Evolutionary conservation across 2,797 vertebrate genomes (phyloP).

Genomic region (Philypnodon macrostomus): DNA sequence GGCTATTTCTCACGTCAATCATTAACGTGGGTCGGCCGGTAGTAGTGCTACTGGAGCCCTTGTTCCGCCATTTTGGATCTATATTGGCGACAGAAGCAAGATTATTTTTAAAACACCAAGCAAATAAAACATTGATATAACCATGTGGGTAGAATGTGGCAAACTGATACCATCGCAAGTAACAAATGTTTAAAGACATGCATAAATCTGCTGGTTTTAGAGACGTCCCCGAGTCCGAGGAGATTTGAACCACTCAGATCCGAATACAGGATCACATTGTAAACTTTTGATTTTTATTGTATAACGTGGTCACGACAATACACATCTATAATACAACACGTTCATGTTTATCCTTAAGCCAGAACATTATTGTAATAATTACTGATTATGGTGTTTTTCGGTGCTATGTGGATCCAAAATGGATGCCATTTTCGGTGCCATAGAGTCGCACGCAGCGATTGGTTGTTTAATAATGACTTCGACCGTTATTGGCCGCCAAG

Average conservation of each 20-base stretch:
- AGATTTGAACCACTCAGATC: too few species aligned
- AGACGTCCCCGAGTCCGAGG: background rate
- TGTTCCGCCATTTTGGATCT: conserved; percentile 66
- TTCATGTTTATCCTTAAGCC: background rate
- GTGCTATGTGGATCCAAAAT: conserved; percentile 40
- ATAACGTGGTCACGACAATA: background rate
- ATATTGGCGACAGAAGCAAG: background rate
- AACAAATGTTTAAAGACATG: background rate
- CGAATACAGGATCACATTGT: background rate
- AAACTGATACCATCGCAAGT: background rate
- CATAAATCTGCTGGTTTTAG: background rate
- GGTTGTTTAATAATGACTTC: conserved; percentile 25
- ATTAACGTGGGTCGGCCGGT: accelerated
- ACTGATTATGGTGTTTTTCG: background rate
- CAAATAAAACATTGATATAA: background rate
- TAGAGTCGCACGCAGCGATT: conserved; percentile 29
- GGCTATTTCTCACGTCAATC: conserved; percentile 34
- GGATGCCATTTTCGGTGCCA: conserved; percentile 19
- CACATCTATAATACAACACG: background rate
- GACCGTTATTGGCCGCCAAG: conserved; percentile 47
- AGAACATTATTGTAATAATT: background rate
- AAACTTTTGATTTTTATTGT: background rate
- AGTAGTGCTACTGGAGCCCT: conserved; percentile 27
- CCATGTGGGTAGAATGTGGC: too few species aligned
- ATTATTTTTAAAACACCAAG: too few species aligned